Conservation (phyloP, 2,113 vertebrate species). For the Mastomys coucha region DNA sequence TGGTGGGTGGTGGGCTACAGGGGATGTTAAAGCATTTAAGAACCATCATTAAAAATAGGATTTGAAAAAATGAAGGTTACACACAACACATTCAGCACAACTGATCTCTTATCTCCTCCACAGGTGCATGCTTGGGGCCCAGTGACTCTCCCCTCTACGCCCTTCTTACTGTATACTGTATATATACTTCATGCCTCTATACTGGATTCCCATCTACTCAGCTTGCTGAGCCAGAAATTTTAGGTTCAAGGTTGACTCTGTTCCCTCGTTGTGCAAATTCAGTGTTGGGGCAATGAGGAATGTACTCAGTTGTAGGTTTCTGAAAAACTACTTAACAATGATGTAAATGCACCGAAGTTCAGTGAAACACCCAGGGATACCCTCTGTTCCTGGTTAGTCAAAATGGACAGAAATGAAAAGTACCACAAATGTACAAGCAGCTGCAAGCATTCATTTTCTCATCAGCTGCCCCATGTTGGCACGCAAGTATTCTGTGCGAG, state of each 20-base stretch:
- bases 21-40: too few relatives aligned
- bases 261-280: neutral
- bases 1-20: too few relatives aligned
- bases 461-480: neutral
- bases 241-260: neutral
- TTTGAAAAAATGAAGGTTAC: too few relatives aligned
- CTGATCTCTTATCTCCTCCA: neutral
- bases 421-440: neutral
- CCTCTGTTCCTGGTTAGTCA: neutral
- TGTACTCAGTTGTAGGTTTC: neutral
- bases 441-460: neutral
- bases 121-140: neutral
- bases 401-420: neutral
- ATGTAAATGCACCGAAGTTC: neutral
- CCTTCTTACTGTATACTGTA: neutral
- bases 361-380: neutral
- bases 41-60: too few relatives aligned
- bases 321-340: neutral
- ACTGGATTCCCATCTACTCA: neutral
- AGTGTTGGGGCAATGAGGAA: neutral
- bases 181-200: neutral
- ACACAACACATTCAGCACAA: neutral
- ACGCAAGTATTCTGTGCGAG: neutral
- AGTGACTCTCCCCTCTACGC: neutral
- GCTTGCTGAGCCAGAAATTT: neutral